These are phyloP conservation scores for Troides aeacus DNA, from an alignment of 2,888 invertebrate genomes.

Conservation along the genomic window DNA sequence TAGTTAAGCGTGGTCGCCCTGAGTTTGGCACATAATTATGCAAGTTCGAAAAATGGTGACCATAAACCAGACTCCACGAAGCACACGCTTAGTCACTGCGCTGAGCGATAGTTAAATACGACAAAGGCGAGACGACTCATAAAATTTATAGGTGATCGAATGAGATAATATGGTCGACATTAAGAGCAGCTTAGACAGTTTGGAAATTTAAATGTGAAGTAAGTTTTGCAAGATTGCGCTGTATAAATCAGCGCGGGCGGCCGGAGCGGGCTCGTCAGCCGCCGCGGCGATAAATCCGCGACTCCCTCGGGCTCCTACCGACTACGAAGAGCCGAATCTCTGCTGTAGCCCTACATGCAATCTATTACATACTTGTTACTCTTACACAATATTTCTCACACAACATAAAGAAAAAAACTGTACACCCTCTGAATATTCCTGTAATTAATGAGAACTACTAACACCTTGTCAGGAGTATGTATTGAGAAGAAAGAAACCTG, in stretches of 20 bases:
- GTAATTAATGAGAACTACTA: too few species aligned
- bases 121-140: slow-evolving; percentile 77
- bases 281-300: slow-evolving; percentile 73
- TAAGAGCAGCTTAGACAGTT: slow-evolving; percentile 80
- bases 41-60: too few species aligned
- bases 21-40: too few species aligned
- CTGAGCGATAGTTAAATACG: slow-evolving; percentile 63
- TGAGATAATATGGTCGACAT: slow-evolving; percentile 80
- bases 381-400: slow-evolving; percentile 15
- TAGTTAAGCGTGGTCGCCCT: too few species aligned
- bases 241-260: slow-evolving; percentile 75
- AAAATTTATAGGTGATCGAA: slow-evolving; percentile 80
- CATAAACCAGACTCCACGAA: slow-evolving; percentile 42
- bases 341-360: slow-evolving; percentile 50
- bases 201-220: slow-evolving; percentile 81
- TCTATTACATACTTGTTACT: slow-evolving; percentile 29
- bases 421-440: slow-evolving; percentile 1
- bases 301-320: slow-evolving; percentile 72
- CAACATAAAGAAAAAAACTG: neutral
- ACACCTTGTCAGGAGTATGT: too few species aligned
- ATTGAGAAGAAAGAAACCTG: too few species aligned
- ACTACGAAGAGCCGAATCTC: slow-evolving; percentile 36
- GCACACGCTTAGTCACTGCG: too few species aligned
- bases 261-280: slow-evolving; percentile 47
- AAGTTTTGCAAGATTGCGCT: slow-evolving; percentile 80